These are phyloP conservation scores for Rousettus madagascariensis DNA, from an alignment of 2,797 vertebrate species.

Conservation along the genomic window DNA sequence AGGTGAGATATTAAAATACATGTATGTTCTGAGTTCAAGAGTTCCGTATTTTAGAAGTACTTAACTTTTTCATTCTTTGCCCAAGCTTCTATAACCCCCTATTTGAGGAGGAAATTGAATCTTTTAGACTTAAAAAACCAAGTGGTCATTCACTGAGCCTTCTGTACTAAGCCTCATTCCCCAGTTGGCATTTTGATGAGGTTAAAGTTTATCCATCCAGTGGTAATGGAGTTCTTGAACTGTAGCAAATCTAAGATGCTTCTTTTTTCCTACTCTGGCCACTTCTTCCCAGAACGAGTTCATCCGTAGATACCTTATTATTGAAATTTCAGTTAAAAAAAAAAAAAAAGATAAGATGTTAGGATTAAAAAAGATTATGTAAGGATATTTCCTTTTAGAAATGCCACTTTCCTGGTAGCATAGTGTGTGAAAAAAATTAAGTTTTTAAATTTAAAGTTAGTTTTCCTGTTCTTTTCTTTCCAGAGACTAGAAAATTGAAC, in stretches of 20 bases:
- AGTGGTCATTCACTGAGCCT: not conserved
- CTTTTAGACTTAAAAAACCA: constrained; percentile 30
- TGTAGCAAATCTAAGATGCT: not conserved
- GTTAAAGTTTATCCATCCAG: not conserved
- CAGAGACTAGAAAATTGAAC: constrained; percentile 52
- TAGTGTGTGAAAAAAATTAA: constrained; percentile 5
- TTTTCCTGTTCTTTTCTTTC: constrained; percentile 49
- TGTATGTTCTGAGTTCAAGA: constrained; percentile 22
- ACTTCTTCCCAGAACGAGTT: not conserved
- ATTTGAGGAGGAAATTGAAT: not conserved
- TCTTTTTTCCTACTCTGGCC: not conserved
- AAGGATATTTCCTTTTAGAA: constrained; percentile 10
- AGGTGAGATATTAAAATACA: constrained; percentile 85
- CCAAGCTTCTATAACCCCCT: not conserved
- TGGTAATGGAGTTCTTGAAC: not conserved
- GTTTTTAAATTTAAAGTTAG: not conserved
- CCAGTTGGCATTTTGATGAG: constrained; percentile 4
- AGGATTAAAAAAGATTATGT: not conserved
- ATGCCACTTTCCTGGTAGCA: not conserved
- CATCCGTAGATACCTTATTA: not conserved
- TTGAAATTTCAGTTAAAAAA: not conserved
- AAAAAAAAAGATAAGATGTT: not conserved
- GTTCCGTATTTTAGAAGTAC: constrained; percentile 6
- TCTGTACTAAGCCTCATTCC: constrained; percentile 4
- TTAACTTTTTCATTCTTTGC: constrained; percentile 15